Evolutionary conservation across 2,797 vertebrate species (phyloP), one percentile per base, ranked within the genome.

Genomic region (Scyliorhinus canicula): DNA sequence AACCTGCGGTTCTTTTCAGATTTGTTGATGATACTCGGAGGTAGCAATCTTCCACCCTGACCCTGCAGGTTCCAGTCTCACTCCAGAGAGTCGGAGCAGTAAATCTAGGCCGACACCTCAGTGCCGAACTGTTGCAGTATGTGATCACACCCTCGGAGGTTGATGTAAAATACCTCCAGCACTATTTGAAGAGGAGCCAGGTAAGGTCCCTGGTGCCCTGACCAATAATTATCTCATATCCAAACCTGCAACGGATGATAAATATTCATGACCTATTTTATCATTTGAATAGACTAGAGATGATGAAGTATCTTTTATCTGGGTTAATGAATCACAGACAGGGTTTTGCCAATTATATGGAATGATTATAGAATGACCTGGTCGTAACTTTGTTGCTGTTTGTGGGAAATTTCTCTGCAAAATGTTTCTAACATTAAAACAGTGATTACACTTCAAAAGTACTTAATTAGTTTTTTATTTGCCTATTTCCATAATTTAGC

Each of bases 261-360:
- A 63, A 63, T 63, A 98, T 99, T 94, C 98, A 99, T 0, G 98
- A 99, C 96, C 98, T 99, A 96, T 99, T 99, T 96, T 98, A 99
- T 96, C 98, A 47, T 98, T 99, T 96, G 96, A 98, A 95, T 98
- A 98, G 86, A 97, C 96, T 0, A 97, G 98, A 95, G 98, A 98
- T 47, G 97, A 98, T 26, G 98, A 98, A 93, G 97, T 99, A 95
- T 97, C 97, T 95, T 98, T 99, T 96, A 97, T 99, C 96, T 98
- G 98, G 95, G 97, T 98, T 95, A 98, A 98, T 0, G 98, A 99
- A 96, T 98, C 98, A 95, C 98, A 98, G 96, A 98, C 98, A 0
- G 98, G 98, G 31, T 99, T 98, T 96, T 98, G 98, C 95, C 98
- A 99, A 97, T 97, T 99, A 82, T 99, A 98, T 97, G 98, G 97